A percentile compares a stretch with the other conserved stretches of the same genome.
These are phyloP conservation scores for Lamellibrachia luymesi DNA, from an alignment of 1,140 invertebrate genomes.

Conservation along the genomic window DNA sequence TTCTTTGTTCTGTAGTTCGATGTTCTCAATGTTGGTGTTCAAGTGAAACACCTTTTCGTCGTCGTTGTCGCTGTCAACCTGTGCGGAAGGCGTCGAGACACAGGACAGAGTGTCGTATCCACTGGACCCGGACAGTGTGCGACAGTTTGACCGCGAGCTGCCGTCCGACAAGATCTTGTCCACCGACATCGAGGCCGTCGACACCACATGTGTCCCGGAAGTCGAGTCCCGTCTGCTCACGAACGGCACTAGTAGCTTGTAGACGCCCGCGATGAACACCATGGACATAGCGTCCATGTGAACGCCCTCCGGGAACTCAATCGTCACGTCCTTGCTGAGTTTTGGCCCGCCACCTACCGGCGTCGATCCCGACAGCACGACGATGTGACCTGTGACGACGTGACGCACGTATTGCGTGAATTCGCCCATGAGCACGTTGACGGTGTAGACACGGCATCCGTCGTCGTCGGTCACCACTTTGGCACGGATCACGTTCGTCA, in stretches of 20 bases:
- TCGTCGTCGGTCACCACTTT: neutral
- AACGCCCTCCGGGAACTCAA: neutral
- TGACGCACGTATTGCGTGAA: neutral
- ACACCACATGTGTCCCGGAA: neutral
- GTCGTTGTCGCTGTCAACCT: neutral
- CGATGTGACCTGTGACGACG: neutral
- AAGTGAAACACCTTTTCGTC: neutral
- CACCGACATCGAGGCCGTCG: neutral
- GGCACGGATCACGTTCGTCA: neutral
- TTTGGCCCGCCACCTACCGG: neutral
- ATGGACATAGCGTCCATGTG: neutral
- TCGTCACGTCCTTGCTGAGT: neutral
- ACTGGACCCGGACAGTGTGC: neutral
- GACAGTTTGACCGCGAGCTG: neutral
- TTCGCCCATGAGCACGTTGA: neutral
- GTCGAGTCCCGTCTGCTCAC: neutral
- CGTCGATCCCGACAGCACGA: neutral
- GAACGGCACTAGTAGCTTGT: neutral
- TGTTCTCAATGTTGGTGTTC: neutral
- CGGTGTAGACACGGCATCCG: neutral
- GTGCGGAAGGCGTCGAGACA: neutral
- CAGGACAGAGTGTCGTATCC: neutral
- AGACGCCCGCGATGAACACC: neutral
- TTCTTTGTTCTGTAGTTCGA: neutral
- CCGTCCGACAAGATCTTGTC: neutral